Percentiles rank a stretch among this genome's conserved stretches.
These are phyloP conservation scores for Tapirus terrestris DNA, from an alignment of 2,113 vertebrate species.

Conservation along the genomic window DNA sequence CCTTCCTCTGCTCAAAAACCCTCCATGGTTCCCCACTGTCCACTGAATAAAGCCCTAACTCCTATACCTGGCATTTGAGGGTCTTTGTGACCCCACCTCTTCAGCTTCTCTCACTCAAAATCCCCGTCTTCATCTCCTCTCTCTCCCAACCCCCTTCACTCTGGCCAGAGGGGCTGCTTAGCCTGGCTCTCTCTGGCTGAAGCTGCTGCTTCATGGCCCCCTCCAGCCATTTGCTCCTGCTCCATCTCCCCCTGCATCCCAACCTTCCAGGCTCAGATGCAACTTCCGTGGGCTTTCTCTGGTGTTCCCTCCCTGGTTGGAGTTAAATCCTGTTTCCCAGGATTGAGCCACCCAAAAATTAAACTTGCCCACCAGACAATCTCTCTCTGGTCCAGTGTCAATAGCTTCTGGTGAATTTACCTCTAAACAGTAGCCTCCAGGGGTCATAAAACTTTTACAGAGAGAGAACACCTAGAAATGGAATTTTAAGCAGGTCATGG, in stretches of 20 bases:
- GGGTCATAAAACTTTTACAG: constrained; percentile 29
- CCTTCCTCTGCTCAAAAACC: neutral
- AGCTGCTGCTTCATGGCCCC: neutral
- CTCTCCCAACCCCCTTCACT: neutral
- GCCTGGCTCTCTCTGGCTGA: neutral
- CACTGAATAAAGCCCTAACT: neutral
- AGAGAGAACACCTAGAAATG: constrained; percentile 2
- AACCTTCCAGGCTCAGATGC: neutral
- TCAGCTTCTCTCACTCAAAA: neutral
- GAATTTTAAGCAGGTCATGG: constrained; percentile 47
- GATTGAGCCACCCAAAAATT: constrained; percentile 7
- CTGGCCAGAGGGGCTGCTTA: neutral
- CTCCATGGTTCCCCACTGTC: neutral
- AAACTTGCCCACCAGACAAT: neutral
- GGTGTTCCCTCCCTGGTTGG: neutral
- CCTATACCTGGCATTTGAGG: neutral
- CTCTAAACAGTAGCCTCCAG: constrained; percentile 20
- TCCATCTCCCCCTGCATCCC: neutral
- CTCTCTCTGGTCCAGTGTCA: constrained; percentile 39
- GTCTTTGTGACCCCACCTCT: neutral
- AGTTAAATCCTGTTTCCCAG: constrained; percentile 36
- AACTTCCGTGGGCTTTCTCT: neutral
- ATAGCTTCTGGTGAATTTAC: constrained; percentile 3
- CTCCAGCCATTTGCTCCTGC: neutral
- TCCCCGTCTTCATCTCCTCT: neutral